Evolutionary conservation across 2,888 invertebrate species (phyloP).

Genomic region (Baccha elongata): DNA sequence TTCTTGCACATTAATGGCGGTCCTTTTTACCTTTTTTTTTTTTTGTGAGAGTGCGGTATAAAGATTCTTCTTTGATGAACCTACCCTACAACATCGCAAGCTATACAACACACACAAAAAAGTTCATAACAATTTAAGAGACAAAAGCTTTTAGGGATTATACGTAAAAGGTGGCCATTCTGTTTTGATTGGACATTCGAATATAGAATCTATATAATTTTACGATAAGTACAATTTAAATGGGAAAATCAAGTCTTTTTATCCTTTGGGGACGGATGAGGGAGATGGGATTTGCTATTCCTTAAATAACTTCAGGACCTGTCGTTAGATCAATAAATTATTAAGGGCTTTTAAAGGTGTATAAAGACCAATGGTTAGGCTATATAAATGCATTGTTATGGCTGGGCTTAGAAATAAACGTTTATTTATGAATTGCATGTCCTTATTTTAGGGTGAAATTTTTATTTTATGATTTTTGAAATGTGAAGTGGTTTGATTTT

Average conservation of each 20-base stretch:
- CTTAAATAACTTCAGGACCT: conserved; percentile 30
- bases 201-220: conserved; percentile 52
- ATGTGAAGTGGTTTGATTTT: neutral
- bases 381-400: conserved; percentile 46
- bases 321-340: conserved; percentile 40
- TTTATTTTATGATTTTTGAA: neutral
- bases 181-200: conserved; percentile 35
- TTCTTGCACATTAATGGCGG: conserved; percentile 39
- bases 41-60: conserved; percentile 34
- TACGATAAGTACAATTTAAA: conserved; percentile 71
- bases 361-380: conserved; percentile 10
- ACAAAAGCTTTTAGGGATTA: conserved; percentile 67
- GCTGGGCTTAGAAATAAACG: conserved; percentile 10
- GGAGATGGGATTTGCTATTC: neutral
- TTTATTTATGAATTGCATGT: conserved; percentile 23
- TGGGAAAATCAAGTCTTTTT: conserved; percentile 59
- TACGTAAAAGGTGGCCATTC: conserved; percentile 24
- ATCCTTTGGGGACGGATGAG: conserved; percentile 4
- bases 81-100: too few species aligned
- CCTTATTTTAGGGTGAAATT: conserved; percentile 24
- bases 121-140: conserved; percentile 69
- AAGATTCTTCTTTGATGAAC: conserved; percentile 37
- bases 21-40: conserved; percentile 50
- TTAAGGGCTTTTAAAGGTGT: conserved; percentile 21
- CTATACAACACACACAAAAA: conserved; percentile 14